phyloP scores from a whole-genome alignment of 53 echinoderm and acorn worm genomes.

The Stichopus horrens region DNA sequence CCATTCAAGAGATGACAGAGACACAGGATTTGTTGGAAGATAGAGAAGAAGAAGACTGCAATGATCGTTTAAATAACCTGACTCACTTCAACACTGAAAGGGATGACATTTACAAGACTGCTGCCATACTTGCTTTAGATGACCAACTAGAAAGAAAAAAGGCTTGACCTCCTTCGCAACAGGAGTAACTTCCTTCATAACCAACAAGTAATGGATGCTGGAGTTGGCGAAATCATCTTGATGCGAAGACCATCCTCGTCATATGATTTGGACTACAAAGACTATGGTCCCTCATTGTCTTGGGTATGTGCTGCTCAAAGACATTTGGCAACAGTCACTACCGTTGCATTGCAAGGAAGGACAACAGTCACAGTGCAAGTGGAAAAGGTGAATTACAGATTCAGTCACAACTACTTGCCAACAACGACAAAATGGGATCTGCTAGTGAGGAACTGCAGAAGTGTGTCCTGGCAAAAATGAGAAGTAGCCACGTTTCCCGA shows the following conservation, averaged over 20 bases:
- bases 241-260: neutral
- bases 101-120: neutral
- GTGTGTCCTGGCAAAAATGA: conserved; percentile 58
- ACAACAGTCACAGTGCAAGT: neutral
- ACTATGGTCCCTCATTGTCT: conserved; percentile 72
- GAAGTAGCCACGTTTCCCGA: conserved; percentile 41
- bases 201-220: conserved; percentile 14
- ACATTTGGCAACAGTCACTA: conserved; percentile 43
- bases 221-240: neutral
- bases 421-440: conserved; percentile 40
- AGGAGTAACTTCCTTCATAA: conserved; percentile 21
- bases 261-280: conserved; percentile 10
- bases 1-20: conserved; percentile 3
- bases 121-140: neutral
- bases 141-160: conserved; percentile 8
- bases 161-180: conserved; percentile 30
- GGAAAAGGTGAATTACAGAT: conserved; percentile 17
- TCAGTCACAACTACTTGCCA: conserved; percentile 3
- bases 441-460: conserved; percentile 49
- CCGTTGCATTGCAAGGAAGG: conserved; percentile 34
- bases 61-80: conserved; percentile 1
- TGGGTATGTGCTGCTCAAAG: conserved; percentile 50
- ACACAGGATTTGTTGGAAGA: neutral
- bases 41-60: neutral
- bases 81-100: neutral